These are phyloP conservation scores for Mythimna ferrago DNA, from an alignment of 2,888 invertebrate species.

Conservation along the genomic window DNA sequence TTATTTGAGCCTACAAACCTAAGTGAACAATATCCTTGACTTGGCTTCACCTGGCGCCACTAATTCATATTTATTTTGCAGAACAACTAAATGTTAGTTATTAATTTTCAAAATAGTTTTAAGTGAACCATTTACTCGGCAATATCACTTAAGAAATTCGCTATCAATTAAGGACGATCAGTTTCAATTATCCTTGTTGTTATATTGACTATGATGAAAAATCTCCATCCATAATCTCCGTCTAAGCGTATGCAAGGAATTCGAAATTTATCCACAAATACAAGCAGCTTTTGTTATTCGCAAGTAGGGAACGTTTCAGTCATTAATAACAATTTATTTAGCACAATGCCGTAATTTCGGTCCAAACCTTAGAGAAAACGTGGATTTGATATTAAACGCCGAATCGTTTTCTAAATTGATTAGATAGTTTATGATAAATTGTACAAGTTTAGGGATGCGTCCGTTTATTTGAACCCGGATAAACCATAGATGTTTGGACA, in stretches of 20 bases:
- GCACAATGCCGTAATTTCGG: constrained; percentile 87
- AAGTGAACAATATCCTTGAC: neutral
- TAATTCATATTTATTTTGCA: neutral
- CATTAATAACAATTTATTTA: constrained; percentile 91
- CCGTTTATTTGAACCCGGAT: constrained; percentile 47
- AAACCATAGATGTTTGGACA: constrained; percentile 44
- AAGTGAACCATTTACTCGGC: constrained; percentile 17
- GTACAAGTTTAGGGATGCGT: constrained; percentile 73
- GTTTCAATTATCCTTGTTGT: constrained; percentile 59
- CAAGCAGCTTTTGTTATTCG: constrained; percentile 81
- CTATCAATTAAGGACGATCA: constrained; percentile 37
- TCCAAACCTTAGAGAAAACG: constrained; percentile 86
- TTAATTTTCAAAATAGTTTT: constrained; percentile 27
- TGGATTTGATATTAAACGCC: constrained; percentile 87
- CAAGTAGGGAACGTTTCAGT: constrained; percentile 84
- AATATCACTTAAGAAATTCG: constrained; percentile 28
- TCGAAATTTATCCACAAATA: constrained; percentile 82
- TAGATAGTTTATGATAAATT: constrained; percentile 87
- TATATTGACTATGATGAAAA: constrained; percentile 59
- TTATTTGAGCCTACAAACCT: constrained; percentile 20
- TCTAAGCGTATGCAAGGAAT: constrained; percentile 73
- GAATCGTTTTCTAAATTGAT: constrained; percentile 87
- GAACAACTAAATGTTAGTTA: neutral
- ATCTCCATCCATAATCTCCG: constrained; percentile 60
- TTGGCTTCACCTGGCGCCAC: constrained; percentile 6